A percentile compares a stretch with the other conserved stretches of the same genome.
These are phyloP conservation scores for Chlorops oryzae DNA, from an alignment of 1,140 invertebrate species.

Conservation along the genomic window DNA sequence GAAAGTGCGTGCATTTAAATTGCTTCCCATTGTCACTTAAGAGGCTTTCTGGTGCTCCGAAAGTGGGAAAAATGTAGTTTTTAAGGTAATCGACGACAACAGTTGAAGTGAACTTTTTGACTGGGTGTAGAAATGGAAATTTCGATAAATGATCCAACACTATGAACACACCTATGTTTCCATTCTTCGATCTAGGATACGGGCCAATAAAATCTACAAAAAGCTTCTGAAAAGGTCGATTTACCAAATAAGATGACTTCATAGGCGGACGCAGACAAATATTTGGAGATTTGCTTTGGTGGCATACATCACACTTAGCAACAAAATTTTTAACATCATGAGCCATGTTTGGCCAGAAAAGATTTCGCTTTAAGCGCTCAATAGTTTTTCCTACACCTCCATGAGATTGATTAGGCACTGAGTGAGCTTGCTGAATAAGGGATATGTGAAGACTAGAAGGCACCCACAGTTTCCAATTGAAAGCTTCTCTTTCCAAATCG, in stretches of 20 bases:
- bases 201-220: constrained; percentile 15
- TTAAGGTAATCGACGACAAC: constrained; percentile 10
- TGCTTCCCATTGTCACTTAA: constrained; percentile 26
- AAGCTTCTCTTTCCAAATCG: background rate
- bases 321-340: constrained; percentile 1
- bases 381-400: constrained; percentile 7
- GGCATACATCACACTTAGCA: background rate
- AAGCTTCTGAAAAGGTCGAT: constrained; percentile 12
- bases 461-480: constrained; percentile 6
- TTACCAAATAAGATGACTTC: background rate
- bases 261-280: background rate
- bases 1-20: constrained; percentile 20
- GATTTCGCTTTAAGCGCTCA: background rate
- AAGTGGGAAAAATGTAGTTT: constrained; percentile 17
- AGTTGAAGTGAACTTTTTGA: constrained; percentile 11
- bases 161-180: constrained; percentile 13
- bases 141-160: constrained; percentile 18
- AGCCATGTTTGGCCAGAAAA: constrained; percentile 1
- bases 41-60: constrained; percentile 19
- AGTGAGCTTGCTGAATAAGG: background rate
- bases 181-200: constrained; percentile 10
- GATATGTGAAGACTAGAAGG: background rate
- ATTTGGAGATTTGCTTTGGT: constrained; percentile 1
- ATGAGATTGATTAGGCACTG: background rate
- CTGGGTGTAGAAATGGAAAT: constrained; percentile 9